These are phyloP conservation scores for Nannoperca australis DNA, from an alignment of 2,797 vertebrate genomes.

Conservation along the genomic window DNA sequence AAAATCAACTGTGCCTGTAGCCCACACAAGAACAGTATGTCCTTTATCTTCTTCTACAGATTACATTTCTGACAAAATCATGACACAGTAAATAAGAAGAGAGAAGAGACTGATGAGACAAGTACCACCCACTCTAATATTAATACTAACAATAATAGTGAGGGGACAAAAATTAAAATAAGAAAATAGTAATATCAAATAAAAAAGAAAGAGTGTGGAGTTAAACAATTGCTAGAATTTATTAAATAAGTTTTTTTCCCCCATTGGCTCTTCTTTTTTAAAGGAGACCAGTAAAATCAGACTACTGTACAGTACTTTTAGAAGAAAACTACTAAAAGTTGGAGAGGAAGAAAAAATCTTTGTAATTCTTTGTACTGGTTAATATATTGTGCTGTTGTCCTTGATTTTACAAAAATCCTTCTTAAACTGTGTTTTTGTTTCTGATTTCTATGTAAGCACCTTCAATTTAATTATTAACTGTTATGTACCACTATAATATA, in stretches of 20 bases:
- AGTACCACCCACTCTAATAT: slow-evolving; percentile 16
- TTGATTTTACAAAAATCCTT: slow-evolving; percentile 1
- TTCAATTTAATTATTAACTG: background rate
- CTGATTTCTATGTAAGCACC: background rate
- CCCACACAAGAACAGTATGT: slow-evolving; percentile 57
- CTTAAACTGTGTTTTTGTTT: slow-evolving; percentile 6
- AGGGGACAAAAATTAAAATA: slow-evolving; percentile 12
- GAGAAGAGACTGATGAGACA: slow-evolving; percentile 23
- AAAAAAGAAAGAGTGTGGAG: too few relatives aligned
- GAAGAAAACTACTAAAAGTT: background rate
- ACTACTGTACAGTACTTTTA: background rate
- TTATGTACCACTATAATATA: background rate
- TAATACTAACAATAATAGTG: slow-evolving; percentile 20
- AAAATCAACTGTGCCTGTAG: slow-evolving; percentile 35
- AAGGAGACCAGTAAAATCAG: background rate
- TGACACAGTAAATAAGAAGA: slow-evolving; percentile 27
- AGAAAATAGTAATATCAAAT: too few relatives aligned
- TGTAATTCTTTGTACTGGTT: background rate
- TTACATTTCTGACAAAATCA: slow-evolving; percentile 46
- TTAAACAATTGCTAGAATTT: slow-evolving; percentile 5
- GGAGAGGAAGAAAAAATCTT: background rate
- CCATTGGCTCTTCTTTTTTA: slow-evolving; percentile 12
- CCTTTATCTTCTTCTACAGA: slow-evolving; percentile 43
- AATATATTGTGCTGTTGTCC: background rate
- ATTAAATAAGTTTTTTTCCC: slow-evolving; percentile 14